Evolutionary conservation across 2,113 vertebrate genomes (phyloP), one percentile per base, ranked within the genome.

Genomic region (Oryzias celebensis): DNA sequence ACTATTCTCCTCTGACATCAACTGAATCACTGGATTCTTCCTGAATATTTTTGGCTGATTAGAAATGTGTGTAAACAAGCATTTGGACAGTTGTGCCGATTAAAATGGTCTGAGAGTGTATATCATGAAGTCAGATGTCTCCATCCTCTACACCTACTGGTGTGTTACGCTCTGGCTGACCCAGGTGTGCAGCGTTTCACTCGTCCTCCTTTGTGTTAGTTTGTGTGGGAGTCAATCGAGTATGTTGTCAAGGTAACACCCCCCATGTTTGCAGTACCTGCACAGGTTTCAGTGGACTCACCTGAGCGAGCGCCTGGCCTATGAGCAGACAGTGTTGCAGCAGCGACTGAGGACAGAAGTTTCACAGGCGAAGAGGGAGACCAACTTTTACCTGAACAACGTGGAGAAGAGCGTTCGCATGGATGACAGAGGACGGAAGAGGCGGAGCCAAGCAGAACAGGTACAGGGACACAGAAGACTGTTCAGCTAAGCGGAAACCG

Each of bases 251-350:
- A 13, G 2, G 52, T 22, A 4, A 48, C 53, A 45, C 17, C 43
- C 7, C 5, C 5, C 2, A 1, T 61, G 4, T 58, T 0, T 46
- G 15, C 3, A 97, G 95, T 96, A 97, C 72, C 81, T 97, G 70
- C 94, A 97, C 85, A 91, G 93, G 50, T 97, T 96, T 84, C 93
- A 93, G 46, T 97, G 95, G 95, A 92, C 91, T 45, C 95, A 97
- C 67, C 92, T 97, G 68, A 95, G 91, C 0, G 95, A 97, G 73
- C 92, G 93, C 1, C 84, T 97, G 60, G 93, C 94, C 1, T 95
- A 95, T 15, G 95, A 97, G 73, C 90, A 91, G 58, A 94, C 90
- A 0, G 94, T 97, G 0, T 91, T 90, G 13, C 86, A 93, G 65
- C 95, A 97, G 87, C 92, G 93, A 52, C 86, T 97, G 48, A 87